Percentiles rank a stretch among this genome's conserved stretches.
Evolutionary conservation across 2,888 invertebrate genomes (phyloP).

Genomic region (Coleophora deauratella): DNA sequence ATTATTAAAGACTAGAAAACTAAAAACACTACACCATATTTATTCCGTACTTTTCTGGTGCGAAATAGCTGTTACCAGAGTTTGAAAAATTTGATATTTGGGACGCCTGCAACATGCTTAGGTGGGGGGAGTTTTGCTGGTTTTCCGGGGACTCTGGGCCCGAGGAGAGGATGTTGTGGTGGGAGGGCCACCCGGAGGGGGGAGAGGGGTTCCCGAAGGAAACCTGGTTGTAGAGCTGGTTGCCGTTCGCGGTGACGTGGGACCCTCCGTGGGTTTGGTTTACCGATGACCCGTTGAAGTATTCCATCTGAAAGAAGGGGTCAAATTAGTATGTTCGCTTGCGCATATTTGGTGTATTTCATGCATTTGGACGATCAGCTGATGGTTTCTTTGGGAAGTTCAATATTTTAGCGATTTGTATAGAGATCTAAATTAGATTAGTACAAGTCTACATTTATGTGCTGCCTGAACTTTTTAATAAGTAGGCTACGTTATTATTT

Average conservation of each 20-base stretch:
- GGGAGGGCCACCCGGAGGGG: slow-evolving; percentile 60
- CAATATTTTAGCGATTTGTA: too few relatives aligned
- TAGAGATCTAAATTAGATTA: too few relatives aligned
- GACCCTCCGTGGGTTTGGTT: slow-evolving; percentile 62
- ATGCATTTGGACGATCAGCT: too few relatives aligned
- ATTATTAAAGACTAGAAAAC: slow-evolving; percentile 7
- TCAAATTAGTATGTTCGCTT: neutral
- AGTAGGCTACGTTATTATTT: too few relatives aligned
- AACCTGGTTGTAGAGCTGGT: slow-evolving; percentile 68
- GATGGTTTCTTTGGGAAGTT: too few relatives aligned
- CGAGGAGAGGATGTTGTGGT: slow-evolving; percentile 61
- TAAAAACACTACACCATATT: slow-evolving; percentile 66
- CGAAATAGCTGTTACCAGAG: slow-evolving; percentile 65
- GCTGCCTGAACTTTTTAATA: too few relatives aligned
- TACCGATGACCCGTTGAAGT: slow-evolving; percentile 64
- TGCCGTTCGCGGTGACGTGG: slow-evolving; percentile 59
- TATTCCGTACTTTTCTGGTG: slow-evolving; percentile 69
- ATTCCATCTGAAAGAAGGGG: slow-evolving; percentile 58
- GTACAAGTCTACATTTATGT: too few relatives aligned
- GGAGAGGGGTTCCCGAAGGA: slow-evolving; percentile 67
- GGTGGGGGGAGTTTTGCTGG: slow-evolving; percentile 60
- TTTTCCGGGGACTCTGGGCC: slow-evolving; percentile 64
- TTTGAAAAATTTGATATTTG: slow-evolving; percentile 71
- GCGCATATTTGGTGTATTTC: too few relatives aligned
- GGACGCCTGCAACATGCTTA: slow-evolving; percentile 67